Evolutionary conservation across 2,797 vertebrate genomes (phyloP).

Genomic region (Catamblyrhynchus diadema): DNA sequence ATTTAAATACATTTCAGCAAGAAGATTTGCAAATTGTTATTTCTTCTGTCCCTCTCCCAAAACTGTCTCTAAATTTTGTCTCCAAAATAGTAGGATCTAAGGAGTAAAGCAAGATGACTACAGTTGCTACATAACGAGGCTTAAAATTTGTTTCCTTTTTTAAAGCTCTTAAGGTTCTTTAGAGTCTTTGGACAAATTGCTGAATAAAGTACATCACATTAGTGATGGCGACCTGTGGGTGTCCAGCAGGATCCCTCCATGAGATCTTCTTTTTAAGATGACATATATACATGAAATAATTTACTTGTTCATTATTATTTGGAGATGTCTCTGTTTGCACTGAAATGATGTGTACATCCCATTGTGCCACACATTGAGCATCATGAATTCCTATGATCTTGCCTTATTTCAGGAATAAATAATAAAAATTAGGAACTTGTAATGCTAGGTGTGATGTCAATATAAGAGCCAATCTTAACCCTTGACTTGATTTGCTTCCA

Average conservation of each 20-base stretch:
- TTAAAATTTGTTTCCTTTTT: not conserved
- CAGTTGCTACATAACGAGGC: not conserved
- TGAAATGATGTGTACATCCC: not conserved
- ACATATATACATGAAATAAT: not conserved
- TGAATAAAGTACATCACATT: not conserved
- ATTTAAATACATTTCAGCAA: conserved; percentile 21
- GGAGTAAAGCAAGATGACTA: not conserved
- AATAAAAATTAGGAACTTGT: not conserved
- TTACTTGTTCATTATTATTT: not conserved
- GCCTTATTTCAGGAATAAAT: not conserved
- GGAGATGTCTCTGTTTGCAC: not conserved
- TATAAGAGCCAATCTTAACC: not conserved
- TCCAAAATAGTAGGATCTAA: not conserved
- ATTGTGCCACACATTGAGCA: not conserved
- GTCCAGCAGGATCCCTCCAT: not conserved
- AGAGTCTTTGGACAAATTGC: not conserved
- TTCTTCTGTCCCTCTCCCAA: not conserved
- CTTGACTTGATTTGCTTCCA: not conserved
- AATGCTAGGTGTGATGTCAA: not conserved
- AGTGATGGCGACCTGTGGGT: not conserved
- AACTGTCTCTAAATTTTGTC: not conserved
- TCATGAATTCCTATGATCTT: not conserved
- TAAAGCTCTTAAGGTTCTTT: not conserved
- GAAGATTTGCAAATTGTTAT: not conserved
- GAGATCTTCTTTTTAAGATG: not conserved